These are phyloP conservation scores for Hoplostethus mediterraneus DNA, from an alignment of 2,797 vertebrate genomes.

Conservation along the genomic window DNA sequence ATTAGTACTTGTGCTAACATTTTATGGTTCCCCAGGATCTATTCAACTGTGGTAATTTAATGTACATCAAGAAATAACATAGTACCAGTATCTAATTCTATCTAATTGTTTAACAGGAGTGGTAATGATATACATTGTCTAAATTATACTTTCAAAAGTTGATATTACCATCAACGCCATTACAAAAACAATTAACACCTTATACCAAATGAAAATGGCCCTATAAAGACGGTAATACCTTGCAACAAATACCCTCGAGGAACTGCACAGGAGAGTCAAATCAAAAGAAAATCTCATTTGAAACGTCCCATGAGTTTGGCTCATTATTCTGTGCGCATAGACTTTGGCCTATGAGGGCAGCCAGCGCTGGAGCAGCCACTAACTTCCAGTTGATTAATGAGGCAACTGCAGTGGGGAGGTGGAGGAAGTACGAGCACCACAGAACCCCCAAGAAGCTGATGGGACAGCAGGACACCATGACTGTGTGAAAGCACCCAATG, in stretches of 20 bases:
- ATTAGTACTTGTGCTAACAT: slow-evolving; percentile 3
- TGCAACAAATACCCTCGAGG: slow-evolving; percentile 74
- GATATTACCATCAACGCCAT: slow-evolving; percentile 40
- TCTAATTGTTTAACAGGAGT: slow-evolving; percentile 40
- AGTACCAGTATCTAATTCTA: slow-evolving; percentile 33
- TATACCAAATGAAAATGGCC: slow-evolving; percentile 63
- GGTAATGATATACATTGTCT: slow-evolving; percentile 29
- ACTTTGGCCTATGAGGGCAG: slow-evolving; percentile 84
- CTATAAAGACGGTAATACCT: slow-evolving; percentile 73
- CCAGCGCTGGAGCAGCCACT: slow-evolving; percentile 82
- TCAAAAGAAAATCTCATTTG: slow-evolving; percentile 88
- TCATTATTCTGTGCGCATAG: slow-evolving; percentile 87
- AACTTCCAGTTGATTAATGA: slow-evolving; percentile 94
- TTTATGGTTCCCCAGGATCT: slow-evolving; percentile 9
- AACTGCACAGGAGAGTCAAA: slow-evolving; percentile 73
- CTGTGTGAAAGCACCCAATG: slow-evolving; percentile 57
- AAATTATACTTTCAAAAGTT: slow-evolving; percentile 32
- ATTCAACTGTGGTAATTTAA: slow-evolving; percentile 30
- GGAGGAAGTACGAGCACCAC: slow-evolving; percentile 79
- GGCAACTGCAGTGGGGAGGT: slow-evolving; percentile 84
- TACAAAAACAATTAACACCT: slow-evolving; percentile 75
- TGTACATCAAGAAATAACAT: slow-evolving; percentile 30
- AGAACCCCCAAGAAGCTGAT: slow-evolving; percentile 86
- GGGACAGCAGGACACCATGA: slow-evolving; percentile 84
- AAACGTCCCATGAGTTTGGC: slow-evolving; percentile 83